Conservation (phyloP, 2,888 invertebrate species). For the Leptopilina myrica region DNA sequence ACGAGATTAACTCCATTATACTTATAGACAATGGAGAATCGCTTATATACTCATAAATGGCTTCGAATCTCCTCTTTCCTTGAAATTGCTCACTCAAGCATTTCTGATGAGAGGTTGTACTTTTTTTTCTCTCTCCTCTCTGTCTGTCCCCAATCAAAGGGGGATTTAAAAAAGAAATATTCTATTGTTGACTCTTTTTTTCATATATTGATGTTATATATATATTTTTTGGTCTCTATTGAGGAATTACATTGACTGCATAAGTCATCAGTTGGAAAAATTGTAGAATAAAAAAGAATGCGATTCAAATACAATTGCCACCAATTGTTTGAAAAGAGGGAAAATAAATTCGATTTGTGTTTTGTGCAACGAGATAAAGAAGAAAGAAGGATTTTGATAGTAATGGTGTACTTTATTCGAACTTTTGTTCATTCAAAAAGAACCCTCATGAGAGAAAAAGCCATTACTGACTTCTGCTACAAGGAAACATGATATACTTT, state of each 20-base stretch:
- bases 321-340: background rate
- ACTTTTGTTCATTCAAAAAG: constrained; percentile 31
- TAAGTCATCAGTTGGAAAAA: background rate
- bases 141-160: background rate
- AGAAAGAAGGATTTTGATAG: background rate
- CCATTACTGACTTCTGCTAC: constrained; percentile 32
- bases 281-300: background rate
- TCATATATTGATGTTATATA: no score
- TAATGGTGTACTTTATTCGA: constrained; percentile 32
- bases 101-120: constrained; percentile 13
- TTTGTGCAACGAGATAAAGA: background rate
- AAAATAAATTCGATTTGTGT: constrained; percentile 8
- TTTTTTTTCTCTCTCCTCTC: background rate
- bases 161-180: background rate
- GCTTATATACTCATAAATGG: constrained; percentile 74
- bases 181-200: no score
- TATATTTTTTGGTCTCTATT: no score
- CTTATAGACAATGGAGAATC: constrained; percentile 75
- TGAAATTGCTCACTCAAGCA: constrained; percentile 16
- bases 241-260: background rate
- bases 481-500: constrained; percentile 32
- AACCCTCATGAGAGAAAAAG: constrained; percentile 25
- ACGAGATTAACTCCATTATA: constrained; percentile 76
- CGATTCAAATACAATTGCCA: background rate
- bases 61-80: constrained; percentile 64